phyloP scores from a whole-genome alignment of 1,140 invertebrate genomes.

The Listronotus bonariensis region DNA sequence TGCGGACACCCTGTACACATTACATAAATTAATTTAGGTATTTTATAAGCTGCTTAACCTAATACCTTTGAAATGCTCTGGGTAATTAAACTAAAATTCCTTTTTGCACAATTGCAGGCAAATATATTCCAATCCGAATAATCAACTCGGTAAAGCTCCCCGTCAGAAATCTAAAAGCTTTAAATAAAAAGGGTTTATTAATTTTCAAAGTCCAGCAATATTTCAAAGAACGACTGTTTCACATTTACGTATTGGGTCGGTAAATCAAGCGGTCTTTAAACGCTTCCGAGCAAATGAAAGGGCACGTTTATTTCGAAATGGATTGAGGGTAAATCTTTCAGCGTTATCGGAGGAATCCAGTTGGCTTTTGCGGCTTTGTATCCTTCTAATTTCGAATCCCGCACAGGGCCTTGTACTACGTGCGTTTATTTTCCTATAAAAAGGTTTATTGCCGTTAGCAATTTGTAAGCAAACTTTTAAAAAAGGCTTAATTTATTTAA shows the following conservation, averaged over 20 bases:
- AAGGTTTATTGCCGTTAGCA: neutral
- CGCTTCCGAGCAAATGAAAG: constrained; percentile 49
- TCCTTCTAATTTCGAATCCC: constrained; percentile 49
- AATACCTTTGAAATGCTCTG: too few relatives aligned
- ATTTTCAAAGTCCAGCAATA: constrained; percentile 13
- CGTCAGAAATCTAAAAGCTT: constrained; percentile 5
- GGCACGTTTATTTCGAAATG: constrained; percentile 50
- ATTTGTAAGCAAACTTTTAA: constrained; percentile 25
- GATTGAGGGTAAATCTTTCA: constrained; percentile 52
- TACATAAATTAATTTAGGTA: too few relatives aligned
- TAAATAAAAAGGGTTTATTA: constrained; percentile 27
- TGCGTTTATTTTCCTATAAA: constrained; percentile 26
- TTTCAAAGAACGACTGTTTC: constrained; percentile 42
- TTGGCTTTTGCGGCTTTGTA: constrained; percentile 50
- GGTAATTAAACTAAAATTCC: too few relatives aligned
- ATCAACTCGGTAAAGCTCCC: neutral
- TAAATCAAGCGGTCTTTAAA: constrained; percentile 51
- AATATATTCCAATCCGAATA: constrained; percentile 15
- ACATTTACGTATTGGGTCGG: constrained; percentile 50
- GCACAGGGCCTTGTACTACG: constrained; percentile 23
- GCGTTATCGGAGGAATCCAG: constrained; percentile 49
- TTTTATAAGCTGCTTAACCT: too few relatives aligned
- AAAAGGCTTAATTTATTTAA: neutral
- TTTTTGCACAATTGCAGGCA: neutral
- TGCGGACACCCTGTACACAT: too few relatives aligned